Evolutionary conservation across 2,797 vertebrate genomes (phyloP), one percentile per base, ranked within the genome.

Genomic region (Betta splendens): DNA sequence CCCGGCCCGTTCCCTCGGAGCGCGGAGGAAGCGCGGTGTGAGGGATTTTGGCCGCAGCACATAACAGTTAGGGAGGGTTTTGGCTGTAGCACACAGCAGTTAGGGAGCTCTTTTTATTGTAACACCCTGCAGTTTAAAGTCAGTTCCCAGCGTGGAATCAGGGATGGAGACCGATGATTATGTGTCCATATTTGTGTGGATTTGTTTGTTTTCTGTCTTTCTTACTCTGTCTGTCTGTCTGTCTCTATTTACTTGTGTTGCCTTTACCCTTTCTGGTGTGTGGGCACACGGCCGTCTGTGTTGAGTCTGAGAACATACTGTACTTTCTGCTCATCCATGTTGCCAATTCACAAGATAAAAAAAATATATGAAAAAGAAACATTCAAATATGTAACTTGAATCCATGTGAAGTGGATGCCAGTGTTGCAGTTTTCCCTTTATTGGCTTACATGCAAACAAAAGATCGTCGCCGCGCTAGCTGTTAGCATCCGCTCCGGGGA

Each of bases 111-210:
- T 79, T 84, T 82, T 81, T 74, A 72, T 69, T 71, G 64, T 77
- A 69, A 62, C 63, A 72, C 75, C 81, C 78, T 82, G 62, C 75
- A 85, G 68, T 85, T 83, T 85, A 58, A 73, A 67, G 66, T 69
- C 5, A 32, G 67, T 70, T 78, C 64, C 53, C 60, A 75, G 60
- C 84, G 75, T 77, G 56, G 56, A 80, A 65, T 84, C 81, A 70
- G 20, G 43, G 52, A 69, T 76, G 50, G 28, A 83, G 75, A 81
- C 84, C 23, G 5, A 62, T 81, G 79, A 85, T 87, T 88, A 85
- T 80, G 20, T 69, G 72, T 46, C 42, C 52, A 9, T 56, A 39
- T 66, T 37, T 52, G 64, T 64, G 60, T 60, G 46, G 65, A 21
- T 79, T 35, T 81, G 67, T 81, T 60, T 75, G 48, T 46, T 56